Evolutionary conservation across 2,113 vertebrate species (phyloP).

Genomic region (Elephantulus edwardii): DNA sequence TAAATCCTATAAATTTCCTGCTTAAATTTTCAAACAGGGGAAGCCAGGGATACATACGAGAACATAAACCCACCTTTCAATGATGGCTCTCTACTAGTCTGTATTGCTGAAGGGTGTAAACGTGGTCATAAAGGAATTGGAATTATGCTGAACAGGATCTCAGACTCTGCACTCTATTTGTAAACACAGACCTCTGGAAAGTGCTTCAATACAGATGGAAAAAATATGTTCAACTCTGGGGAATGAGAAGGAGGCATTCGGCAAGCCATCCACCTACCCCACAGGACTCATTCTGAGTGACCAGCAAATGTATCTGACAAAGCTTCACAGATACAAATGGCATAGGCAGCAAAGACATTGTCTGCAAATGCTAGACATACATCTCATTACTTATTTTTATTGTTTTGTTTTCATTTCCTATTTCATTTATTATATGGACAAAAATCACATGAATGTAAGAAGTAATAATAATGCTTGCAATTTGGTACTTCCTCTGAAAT

Average conservation of each 20-base stretch:
- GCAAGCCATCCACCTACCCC: neutral
- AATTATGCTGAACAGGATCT: constrained; percentile 46
- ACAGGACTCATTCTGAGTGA: neutral
- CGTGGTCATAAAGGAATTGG: constrained; percentile 46
- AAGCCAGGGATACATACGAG: constrained; percentile 61
- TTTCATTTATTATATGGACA: constrained; percentile 4
- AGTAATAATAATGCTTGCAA: neutral
- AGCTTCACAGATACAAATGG: constrained; percentile 26
- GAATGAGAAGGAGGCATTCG: neutral
- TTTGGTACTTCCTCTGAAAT: neutral
- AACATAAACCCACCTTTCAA: constrained; percentile 70
- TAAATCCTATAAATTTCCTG: constrained; percentile 78
- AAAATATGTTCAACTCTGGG: constrained; percentile 32
- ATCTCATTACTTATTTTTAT: neutral
- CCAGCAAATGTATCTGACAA: neutral
- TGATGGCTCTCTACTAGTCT: constrained; percentile 4
- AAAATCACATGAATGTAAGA: neutral
- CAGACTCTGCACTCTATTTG: constrained; percentile 48
- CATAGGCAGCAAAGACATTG: neutral
- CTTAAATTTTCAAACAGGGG: constrained; percentile 78
- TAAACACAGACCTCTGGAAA: constrained; percentile 61
- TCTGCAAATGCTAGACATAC: neutral
- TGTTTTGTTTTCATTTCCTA: constrained; percentile 11
- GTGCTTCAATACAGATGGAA: constrained; percentile 44
- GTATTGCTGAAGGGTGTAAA: constrained; percentile 50